Evolutionary conservation across 2,888 invertebrate species (phyloP).

Genomic region (Branchellion lobata): DNA sequence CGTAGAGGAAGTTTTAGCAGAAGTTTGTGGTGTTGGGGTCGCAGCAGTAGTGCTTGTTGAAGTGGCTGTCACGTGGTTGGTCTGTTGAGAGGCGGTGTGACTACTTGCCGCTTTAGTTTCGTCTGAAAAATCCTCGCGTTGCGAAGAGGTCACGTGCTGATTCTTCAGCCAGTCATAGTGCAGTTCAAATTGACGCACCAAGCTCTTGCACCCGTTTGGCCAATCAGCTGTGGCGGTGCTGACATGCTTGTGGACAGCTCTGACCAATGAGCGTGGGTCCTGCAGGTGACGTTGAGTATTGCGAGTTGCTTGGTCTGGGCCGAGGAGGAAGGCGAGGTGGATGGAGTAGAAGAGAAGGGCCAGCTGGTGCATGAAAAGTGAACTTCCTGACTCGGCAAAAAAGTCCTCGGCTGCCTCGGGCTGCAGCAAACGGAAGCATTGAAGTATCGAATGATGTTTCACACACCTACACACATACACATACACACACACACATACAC

Average conservation of each 20-base stretch:
- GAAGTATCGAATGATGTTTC: neutral
- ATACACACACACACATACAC: neutral
- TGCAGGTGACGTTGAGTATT: neutral
- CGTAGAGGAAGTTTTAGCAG: too few species aligned
- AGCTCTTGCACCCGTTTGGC: neutral
- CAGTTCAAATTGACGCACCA: neutral
- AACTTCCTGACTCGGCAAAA: neutral
- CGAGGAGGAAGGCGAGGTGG: constrained; percentile 53
- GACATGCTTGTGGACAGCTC: neutral
- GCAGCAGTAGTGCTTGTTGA: too few species aligned
- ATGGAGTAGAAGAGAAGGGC: constrained; percentile 54
- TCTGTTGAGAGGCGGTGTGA: too few species aligned
- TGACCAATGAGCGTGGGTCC: neutral
- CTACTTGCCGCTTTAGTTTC: too few species aligned
- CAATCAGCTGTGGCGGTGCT: neutral
- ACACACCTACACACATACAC: neutral
- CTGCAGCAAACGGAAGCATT: neutral
- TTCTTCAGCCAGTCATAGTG: neutral
- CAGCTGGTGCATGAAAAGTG: neutral
- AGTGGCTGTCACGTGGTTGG: too few species aligned
- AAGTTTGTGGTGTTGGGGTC: too few species aligned
- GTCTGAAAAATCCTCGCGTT: too few species aligned
- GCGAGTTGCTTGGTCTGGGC: neutral
- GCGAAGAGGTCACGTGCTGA: too few species aligned
- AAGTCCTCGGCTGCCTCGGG: neutral